Conservation (phyloP, 64 coral and sea anemone species). For the Pocillopora damicornis region DNA sequence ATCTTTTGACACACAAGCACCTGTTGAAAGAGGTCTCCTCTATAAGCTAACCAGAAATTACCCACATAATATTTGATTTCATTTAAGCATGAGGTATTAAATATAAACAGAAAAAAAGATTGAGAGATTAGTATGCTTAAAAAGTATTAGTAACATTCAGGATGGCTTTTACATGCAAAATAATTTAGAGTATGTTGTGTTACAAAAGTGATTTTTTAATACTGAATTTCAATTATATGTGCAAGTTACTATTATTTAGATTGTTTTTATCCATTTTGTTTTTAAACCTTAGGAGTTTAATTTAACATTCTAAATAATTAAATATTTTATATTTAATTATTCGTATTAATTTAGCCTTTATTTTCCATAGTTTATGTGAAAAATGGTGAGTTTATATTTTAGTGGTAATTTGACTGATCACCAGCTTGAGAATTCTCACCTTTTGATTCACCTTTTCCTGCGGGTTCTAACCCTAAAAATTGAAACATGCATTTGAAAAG, state of each 20-base stretch:
- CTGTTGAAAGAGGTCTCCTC: neutral
- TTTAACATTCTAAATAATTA: neutral
- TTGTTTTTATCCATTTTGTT: neutral
- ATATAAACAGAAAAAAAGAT: neutral
- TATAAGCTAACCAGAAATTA: too few species aligned
- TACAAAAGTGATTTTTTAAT: too few species aligned
- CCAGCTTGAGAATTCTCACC: neutral
- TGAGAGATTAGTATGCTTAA: slow-evolving; percentile 22
- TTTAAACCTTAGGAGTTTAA: neutral
- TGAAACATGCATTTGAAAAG: neutral
- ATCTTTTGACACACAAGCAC: slow-evolving; percentile 43
- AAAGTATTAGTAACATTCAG: neutral
- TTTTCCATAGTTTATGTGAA: neutral
- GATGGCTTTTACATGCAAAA: slow-evolving; percentile 6
- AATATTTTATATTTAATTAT: neutral
- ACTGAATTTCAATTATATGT: neutral
- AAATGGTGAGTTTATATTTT: too few species aligned
- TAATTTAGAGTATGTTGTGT: too few species aligned
- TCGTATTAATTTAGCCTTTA: neutral
- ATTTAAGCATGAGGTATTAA: neutral
- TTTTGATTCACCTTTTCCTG: slow-evolving; percentile 10
- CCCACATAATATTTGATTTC: too few species aligned
- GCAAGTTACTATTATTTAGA: neutral
- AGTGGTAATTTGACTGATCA: neutral
- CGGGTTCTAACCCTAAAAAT: slow-evolving; percentile 23